Base-by-base conservation (phyloP, 2,888 invertebrate genomes). In the Patella depressa region DNA sequence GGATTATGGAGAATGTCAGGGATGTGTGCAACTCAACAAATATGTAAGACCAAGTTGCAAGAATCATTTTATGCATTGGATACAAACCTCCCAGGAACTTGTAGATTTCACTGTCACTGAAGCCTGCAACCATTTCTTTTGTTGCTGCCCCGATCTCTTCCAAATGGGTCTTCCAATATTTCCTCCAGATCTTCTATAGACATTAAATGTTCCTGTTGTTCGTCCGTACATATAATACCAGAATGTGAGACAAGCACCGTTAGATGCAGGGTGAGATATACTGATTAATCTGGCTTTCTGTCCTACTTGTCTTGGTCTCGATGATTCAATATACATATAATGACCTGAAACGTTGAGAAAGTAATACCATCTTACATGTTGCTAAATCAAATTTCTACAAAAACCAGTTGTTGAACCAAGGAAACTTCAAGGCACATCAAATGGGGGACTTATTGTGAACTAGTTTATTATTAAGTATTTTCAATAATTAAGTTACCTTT, bases 161-260 rank as follows among this genome's bases (percentile, higher is more conserved):
- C 82, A 81, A 5, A 85, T 69, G 11, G 81, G 74, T 24, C 72
- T 78, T 12, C 83, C 83, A 14, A 83, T 73, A 14, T 80, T 74
- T 73, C 79, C 80, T 19, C 83, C 83, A 11, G 77, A 24, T 74
- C 73, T 73, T 14, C 74, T 71, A 72, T 82, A 87, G 12, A 88
- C 80, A 70, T 81, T 85, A 4, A 88, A 80, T n/a, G 79, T 82
- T 17, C 86, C 87, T 79, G 87, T 86, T 19, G 79, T 73, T 2
- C 77, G 54, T 53, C 88, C 87, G 70, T 83, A 85, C 86, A 88
- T 87, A 79, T 85, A 84, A 74, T 87, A 87, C 80, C 83, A 88
- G 81, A 88, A 88, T 54, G 82, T 76, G 12, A 88, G 77, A 78
- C 88, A 88, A 29, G 79, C 65, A 5, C 81, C 81, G 4, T 80